Percentiles rank a stretch among this genome's conserved stretches.
phyloP scores from a whole-genome alignment of 2,113 vertebrate genomes.

The Antechinus stuartii region DNA sequence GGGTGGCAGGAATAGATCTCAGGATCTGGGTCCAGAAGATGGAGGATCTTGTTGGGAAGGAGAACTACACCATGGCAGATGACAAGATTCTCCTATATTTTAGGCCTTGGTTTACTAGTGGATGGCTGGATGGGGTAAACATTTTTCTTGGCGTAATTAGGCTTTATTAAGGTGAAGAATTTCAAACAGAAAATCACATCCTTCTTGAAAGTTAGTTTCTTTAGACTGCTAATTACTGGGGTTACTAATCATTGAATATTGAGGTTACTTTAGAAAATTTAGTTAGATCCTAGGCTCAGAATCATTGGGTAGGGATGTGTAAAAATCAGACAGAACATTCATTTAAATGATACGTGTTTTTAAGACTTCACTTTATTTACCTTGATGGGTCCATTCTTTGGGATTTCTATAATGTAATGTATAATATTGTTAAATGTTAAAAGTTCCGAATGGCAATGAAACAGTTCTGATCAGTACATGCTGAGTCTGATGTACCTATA shows the following conservation, averaged over 20 bases:
- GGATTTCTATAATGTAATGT: not conserved
- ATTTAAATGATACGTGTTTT: not conserved
- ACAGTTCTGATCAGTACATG: not conserved
- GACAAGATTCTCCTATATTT: no score
- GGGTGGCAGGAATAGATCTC: no score
- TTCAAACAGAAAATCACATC: not conserved
- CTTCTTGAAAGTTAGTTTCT: not conserved
- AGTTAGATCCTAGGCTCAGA: conserved; percentile 1
- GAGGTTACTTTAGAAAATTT: conserved; percentile 18
- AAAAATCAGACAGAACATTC: not conserved
- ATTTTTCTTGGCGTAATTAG: conserved; percentile 26
- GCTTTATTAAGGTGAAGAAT: not conserved
- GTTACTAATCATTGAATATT: not conserved
- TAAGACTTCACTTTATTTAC: not conserved
- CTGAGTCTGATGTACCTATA: not conserved
- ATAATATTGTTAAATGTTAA: no score
- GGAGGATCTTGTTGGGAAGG: no score
- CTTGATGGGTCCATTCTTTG: no score
- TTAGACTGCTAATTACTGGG: conserved; percentile 2
- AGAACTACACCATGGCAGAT: no score
- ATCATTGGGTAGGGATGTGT: not conserved
- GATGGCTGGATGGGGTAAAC: not conserved
- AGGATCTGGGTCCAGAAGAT: no score
- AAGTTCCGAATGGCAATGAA: not conserved
- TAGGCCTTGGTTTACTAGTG: no score